A percentile compares a stretch with the other conserved stretches of the same genome.
Conservation (phyloP, 2,113 vertebrate genomes). For the Rhinoderma darwinii region DNA sequence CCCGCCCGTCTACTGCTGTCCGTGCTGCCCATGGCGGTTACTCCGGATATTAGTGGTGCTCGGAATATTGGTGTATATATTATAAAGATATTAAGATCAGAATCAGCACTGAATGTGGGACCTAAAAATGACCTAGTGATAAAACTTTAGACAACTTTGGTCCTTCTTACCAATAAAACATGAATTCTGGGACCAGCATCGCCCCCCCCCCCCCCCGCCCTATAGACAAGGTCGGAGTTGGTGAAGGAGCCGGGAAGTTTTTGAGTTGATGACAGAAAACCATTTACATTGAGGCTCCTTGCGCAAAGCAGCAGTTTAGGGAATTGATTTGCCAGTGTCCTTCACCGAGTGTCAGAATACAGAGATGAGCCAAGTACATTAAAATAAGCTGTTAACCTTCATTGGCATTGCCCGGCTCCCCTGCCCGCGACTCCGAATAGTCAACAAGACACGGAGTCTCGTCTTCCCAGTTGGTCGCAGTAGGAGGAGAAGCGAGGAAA, state of each 20-base stretch:
- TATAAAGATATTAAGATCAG: no score
- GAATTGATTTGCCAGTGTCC: slow-evolving; percentile 23
- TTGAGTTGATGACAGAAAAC: slow-evolving; percentile 16
- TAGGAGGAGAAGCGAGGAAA: background rate
- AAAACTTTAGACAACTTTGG: background rate
- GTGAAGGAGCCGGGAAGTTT: background rate
- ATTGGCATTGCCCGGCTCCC: background rate
- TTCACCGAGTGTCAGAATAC: slow-evolving; percentile 43
- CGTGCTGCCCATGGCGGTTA: no score
- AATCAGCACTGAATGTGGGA: no score
- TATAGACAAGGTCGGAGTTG: background rate
- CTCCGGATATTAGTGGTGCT: no score
- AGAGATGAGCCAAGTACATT: slow-evolving; percentile 8
- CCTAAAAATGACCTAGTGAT: no score
- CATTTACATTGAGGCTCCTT: background rate
- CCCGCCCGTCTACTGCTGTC: no score
- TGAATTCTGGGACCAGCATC: background rate
- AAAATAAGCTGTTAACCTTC: slow-evolving; percentile 55
- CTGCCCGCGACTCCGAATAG: background rate
- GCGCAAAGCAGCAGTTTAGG: background rate
- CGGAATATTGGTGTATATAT: no score
- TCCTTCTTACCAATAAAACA: background rate
- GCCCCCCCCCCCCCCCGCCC: background rate
- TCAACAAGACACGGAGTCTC: background rate
- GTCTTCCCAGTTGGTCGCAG: background rate